A percentile compares a stretch with the other conserved stretches of the same genome.
Evolutionary conservation across 2,888 invertebrate genomes (phyloP).

Genomic region (Drosophila stalkeri): DNA sequence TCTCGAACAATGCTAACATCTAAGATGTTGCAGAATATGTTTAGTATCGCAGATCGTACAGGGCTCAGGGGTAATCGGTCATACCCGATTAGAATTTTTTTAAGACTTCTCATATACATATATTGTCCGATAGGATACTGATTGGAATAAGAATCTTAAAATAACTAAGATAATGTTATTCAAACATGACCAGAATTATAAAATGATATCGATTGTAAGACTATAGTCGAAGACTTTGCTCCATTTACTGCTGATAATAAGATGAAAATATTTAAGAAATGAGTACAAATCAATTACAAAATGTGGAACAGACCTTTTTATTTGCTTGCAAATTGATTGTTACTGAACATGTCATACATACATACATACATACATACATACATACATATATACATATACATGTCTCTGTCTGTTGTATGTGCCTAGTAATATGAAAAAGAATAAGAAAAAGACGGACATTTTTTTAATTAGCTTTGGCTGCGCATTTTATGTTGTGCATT

Average conservation of each 20-base stretch:
- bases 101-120: neutral
- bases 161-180: neutral
- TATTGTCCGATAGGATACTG: neutral
- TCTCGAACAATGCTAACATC: too few relatives aligned
- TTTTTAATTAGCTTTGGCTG: conserved; percentile 56
- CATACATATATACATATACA: conserved; percentile 12
- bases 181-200: neutral
- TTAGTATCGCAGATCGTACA: neutral
- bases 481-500: conserved; percentile 52
- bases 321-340: conserved; percentile 5
- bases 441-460: conserved; percentile 11
- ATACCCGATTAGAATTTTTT: too few relatives aligned
- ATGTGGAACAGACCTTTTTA: neutral
- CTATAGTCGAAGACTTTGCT: too few relatives aligned
- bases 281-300: neutral
- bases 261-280: neutral
- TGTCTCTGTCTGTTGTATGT: conserved; percentile 5
- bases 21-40: too few relatives aligned
- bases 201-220: neutral
- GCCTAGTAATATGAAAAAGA: conserved; percentile 7
- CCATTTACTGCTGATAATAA: neutral
- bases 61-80: too few relatives aligned
- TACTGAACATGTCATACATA: conserved; percentile 10
- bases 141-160: neutral
- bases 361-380: neutral